Percentiles rank a stretch among this genome's conserved stretches.
Conservation (phyloP, 1,140 invertebrate genomes). For the Plodia interpunctella region DNA sequence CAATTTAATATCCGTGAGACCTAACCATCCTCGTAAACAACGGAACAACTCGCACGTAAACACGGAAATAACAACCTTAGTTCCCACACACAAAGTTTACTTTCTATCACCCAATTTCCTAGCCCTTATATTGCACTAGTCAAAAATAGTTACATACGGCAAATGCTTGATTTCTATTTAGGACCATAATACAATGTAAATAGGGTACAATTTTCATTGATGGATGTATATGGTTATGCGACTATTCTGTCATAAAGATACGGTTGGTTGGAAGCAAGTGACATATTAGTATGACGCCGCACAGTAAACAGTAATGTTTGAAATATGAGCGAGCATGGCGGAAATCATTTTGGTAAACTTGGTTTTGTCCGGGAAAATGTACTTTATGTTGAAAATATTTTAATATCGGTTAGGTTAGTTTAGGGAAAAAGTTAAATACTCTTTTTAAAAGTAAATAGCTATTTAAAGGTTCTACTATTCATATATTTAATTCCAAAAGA, state of each 20-base stretch:
- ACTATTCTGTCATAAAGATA: not conserved
- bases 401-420: no score
- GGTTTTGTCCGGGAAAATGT: not conserved
- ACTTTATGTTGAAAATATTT: not conserved
- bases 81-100: not conserved
- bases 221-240: not conserved
- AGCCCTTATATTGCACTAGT: not conserved
- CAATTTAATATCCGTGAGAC: constrained; percentile 10
- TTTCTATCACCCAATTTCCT: not conserved
- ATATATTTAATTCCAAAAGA: no score
- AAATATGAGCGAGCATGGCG: not conserved
- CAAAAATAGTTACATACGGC: not conserved
- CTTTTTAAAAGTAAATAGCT: no score
- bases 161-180: not conserved
- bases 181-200: not conserved
- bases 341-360: constrained; percentile 2
- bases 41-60: not conserved
- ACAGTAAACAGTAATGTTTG: constrained; percentile 3
- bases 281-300: constrained; percentile 10
- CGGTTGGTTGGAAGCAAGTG: constrained; percentile 4
- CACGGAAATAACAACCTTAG: not conserved
- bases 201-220: not conserved
- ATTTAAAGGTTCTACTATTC: no score
- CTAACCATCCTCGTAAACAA: not conserved
- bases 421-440: no score